phyloP scores from a whole-genome alignment of 2,888 invertebrate species.

The Eupithecia pulchellata region DNA sequence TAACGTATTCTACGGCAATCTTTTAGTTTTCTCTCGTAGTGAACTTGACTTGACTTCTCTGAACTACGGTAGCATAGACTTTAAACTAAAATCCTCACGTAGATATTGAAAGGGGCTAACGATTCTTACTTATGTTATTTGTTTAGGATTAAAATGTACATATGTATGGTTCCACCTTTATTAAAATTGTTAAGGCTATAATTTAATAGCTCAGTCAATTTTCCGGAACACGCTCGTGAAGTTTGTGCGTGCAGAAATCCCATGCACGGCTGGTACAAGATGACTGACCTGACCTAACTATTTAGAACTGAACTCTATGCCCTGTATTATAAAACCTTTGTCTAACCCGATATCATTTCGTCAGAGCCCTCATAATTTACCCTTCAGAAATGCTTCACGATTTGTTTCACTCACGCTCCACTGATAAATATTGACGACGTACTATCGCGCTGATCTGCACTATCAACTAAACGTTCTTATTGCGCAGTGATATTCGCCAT shows the following conservation, averaged over 20 bases:
- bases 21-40: too few relatives aligned
- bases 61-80: too few relatives aligned
- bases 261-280: conserved; percentile 52
- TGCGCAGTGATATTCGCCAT: conserved; percentile 72
- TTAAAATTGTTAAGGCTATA: conserved; percentile 20
- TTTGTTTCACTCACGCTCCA: conserved; percentile 56
- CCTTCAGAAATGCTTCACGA: conserved; percentile 49
- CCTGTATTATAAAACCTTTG: conserved; percentile 37
- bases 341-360: conserved; percentile 38
- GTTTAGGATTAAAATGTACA: too few relatives aligned
- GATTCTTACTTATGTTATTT: neutral
- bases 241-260: conserved; percentile 60
- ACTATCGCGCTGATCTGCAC: conserved; percentile 70
- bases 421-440: conserved; percentile 53
- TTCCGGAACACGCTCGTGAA: conserved; percentile 53
- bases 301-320: conserved; percentile 45
- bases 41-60: too few relatives aligned
- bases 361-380: conserved; percentile 44
- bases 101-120: too few relatives aligned
- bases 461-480: conserved; percentile 65
- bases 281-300: conserved; percentile 40
- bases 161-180: too few relatives aligned
- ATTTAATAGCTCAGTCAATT: conserved; percentile 48
- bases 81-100: too few relatives aligned
- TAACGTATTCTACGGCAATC: too few relatives aligned